Conservation (phyloP, 2,888 invertebrate species). For the Pandemis corylana region DNA sequence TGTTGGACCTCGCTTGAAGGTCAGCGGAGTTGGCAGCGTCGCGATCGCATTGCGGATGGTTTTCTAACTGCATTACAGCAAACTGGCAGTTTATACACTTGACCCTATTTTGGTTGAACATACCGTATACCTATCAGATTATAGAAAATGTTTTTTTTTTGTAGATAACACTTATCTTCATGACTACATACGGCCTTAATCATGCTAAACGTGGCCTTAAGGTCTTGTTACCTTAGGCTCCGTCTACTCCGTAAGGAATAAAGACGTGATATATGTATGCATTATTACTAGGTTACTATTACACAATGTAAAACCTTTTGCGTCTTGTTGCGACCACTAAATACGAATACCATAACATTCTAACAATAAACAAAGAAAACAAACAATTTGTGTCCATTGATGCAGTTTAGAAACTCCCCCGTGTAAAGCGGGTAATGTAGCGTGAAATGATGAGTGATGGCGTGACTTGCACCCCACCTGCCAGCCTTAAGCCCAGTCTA, state of each 20-base stretch:
- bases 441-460: slow-evolving; percentile 68
- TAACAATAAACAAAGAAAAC: slow-evolving; percentile 1
- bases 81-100: slow-evolving; percentile 5
- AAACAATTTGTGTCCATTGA: slow-evolving; percentile 11
- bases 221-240: too few relatives aligned
- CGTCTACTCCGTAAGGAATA: too few relatives aligned
- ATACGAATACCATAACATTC: neutral
- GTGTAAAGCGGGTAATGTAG: slow-evolving; percentile 55
- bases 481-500: neutral
- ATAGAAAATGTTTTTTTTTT: too few relatives aligned
- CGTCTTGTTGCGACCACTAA: neutral
- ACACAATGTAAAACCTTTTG: neutral
- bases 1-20: slow-evolving; percentile 19
- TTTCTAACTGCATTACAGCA: slow-evolving; percentile 32
- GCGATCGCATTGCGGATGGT: slow-evolving; percentile 34
- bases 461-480: slow-evolving; percentile 20
- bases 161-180: too few relatives aligned
- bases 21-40: slow-evolving; percentile 35
- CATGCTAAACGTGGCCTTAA: too few relatives aligned
- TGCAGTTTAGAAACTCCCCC: slow-evolving; percentile 17
- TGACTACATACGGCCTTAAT: too few relatives aligned
- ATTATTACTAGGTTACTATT: too few relatives aligned
- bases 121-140: too few relatives aligned
- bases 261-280: too few relatives aligned
- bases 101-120: neutral